Evolutionary conservation across 35 echinoderm and acorn worm genomes (phyloP).

Genomic region (Holothuria glaberrima): DNA sequence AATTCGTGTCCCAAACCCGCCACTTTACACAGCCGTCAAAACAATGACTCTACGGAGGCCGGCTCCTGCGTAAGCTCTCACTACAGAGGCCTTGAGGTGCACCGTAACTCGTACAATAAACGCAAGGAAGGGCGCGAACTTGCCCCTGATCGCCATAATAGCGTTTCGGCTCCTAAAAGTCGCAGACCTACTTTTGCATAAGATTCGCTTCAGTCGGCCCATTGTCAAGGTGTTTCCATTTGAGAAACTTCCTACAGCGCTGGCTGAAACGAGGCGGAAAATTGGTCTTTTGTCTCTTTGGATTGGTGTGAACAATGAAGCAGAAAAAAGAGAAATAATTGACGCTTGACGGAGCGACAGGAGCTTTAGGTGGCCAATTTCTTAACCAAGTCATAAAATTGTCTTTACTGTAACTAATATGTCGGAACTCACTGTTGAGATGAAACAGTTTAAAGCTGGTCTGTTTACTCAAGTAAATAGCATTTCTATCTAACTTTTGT

Average conservation of each 20-base stretch:
- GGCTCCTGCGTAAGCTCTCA: not conserved
- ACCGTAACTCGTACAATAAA: constrained; percentile 1
- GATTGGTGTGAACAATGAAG: not conserved
- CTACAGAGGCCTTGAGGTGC: not conserved
- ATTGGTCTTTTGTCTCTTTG: constrained; percentile 2
- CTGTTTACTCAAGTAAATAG: constrained; percentile 22
- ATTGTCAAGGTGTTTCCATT: constrained; percentile 24
- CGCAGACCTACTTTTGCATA: not conserved
- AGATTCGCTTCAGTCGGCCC: constrained; percentile 22
- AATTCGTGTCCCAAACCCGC: not conserved
- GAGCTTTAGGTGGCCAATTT: not conserved
- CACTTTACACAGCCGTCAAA: not conserved
- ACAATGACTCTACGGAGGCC: not conserved
- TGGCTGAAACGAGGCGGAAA: constrained; percentile 9
- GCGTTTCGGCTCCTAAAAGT: not conserved
- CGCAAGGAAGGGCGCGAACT: constrained; percentile 13
- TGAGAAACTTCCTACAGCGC: not conserved
- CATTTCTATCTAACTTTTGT: not conserved
- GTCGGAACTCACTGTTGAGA: not conserved
- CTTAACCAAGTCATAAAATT: not conserved
- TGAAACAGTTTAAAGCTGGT: too few relatives aligned
- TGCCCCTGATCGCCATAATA: constrained; percentile 23
- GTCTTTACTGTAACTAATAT: not conserved
- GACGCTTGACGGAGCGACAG: not conserved
- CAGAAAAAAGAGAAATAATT: not conserved